phyloP scores from a whole-genome alignment of 2,888 invertebrate species.

The Calliphora vomitoria region DNA sequence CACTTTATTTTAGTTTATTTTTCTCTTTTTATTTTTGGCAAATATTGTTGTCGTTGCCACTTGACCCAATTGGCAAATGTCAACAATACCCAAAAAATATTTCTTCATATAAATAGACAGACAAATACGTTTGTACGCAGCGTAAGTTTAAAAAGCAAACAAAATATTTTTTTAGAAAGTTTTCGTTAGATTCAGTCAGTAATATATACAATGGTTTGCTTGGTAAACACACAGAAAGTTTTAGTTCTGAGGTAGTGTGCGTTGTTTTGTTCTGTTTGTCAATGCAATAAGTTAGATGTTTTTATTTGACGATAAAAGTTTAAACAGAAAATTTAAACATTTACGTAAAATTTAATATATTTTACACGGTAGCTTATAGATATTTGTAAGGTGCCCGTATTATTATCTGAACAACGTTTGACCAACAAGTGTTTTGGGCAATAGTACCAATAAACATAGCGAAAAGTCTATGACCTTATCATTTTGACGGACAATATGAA shows the following conservation, averaged over 20 bases:
- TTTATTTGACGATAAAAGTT: no score
- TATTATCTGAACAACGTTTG: no score
- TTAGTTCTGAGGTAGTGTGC: neutral
- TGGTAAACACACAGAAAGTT: neutral
- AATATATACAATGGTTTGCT: slow-evolving; percentile 34
- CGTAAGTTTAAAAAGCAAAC: neutral
- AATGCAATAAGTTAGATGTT: neutral
- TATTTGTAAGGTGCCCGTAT: no score
- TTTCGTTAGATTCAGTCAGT: slow-evolving; percentile 16
- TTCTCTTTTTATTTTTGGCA: slow-evolving; percentile 59
- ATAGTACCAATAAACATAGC: no score
- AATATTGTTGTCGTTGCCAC: slow-evolving; percentile 73
- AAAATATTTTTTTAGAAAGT: neutral
- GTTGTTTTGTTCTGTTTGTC: neutral
- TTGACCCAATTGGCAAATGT: slow-evolving; percentile 75
- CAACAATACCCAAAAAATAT: slow-evolving; percentile 48
- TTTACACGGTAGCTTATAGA: no score
- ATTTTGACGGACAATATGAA: no score
- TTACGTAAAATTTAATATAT: no score
- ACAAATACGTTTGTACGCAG: neutral
- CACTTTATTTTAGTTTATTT: slow-evolving; percentile 54
- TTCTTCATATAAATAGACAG: slow-evolving; percentile 39
- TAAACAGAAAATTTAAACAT: no score
- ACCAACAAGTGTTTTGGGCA: no score
- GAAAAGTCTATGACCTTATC: no score